Base-by-base conservation (phyloP, 2,113 vertebrate genomes). In the Passer domesticus region DNA sequence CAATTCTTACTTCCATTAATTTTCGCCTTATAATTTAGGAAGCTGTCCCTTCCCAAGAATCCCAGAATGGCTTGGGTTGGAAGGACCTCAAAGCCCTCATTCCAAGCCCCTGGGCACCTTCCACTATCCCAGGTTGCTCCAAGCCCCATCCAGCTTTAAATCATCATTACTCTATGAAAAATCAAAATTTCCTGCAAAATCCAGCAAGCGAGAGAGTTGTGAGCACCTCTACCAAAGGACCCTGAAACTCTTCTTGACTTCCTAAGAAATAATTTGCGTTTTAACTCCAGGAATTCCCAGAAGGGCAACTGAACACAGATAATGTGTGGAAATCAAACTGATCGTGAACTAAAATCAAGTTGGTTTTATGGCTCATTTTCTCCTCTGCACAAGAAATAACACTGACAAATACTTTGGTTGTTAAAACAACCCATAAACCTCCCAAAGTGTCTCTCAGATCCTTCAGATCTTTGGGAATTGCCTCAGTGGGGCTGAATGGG, bases 361-460 rank as follows among this genome's bases (percentile, higher is more conserved):
- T 89, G 64, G 39, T 55, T 94, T 86, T 77, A 66, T 69, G 80
- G 24, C 58, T 89, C 72, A 64, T 75, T 94, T 84, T 91, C 64
- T 80, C 66, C 78, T 90, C 39, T 14, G n/a, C 7, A 7, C 30
- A 56, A 41, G 56, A 96, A 95, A 77, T 64, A 92, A 31, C 52
- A 88, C 13, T 86, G 58, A 66, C n/a, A 35, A 53, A 79, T 2
- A 37, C 10, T 24, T 20, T 30, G 82, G 84, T 64, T 83, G 20
- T 73, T 89, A 87, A 89, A 93, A 41, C 19, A 94, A 91, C 55
- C 22, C 44, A 76, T 85, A 56, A 92, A 94, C 15, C 15, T 84
- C 68, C 75, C 78, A 83, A 73, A 84, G 56, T 3, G 8, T 10
- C 53, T 87, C 90, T 92, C 67, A 92, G 72, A 89, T 56, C 79